These are phyloP conservation scores for Nibea albiflora DNA, from an alignment of 2,113 vertebrate species.

Conservation along the genomic window DNA sequence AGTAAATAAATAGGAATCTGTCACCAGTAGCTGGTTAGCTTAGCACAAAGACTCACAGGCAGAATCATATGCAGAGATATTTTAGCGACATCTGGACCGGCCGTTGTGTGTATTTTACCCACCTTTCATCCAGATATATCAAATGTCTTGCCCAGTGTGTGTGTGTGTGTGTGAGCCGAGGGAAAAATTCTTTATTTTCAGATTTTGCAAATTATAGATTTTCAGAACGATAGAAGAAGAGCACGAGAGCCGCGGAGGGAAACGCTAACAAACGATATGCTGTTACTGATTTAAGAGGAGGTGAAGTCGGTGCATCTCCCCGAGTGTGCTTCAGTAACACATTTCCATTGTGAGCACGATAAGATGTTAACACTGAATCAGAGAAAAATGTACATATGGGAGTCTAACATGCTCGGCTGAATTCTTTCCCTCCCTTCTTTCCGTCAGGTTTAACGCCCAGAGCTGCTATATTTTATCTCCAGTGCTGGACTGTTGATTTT, in stretches of 20 bases:
- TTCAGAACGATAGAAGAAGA: not conserved
- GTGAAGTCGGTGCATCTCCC: not conserved
- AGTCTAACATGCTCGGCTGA: not conserved
- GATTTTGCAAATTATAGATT: not conserved
- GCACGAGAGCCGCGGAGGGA: not conserved
- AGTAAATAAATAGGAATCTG: not conserved
- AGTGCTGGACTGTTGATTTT: conserved; percentile 47
- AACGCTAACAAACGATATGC: not conserved
- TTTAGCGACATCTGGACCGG: conserved; percentile 20
- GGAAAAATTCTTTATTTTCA: not conserved
- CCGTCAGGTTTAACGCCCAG: conserved; percentile 13
- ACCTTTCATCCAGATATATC: not conserved
- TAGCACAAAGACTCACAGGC: not conserved
- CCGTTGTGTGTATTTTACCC: not conserved
- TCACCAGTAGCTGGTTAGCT: not conserved
- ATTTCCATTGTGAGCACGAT: not conserved
- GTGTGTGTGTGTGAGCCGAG: not conserved
- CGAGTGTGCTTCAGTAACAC: not conserved
- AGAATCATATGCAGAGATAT: not conserved
- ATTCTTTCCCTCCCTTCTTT: not conserved
- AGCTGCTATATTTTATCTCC: conserved; percentile 24
- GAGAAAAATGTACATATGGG: not conserved
- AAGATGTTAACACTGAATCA: conserved; percentile 2
- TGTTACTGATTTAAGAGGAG: not conserved
- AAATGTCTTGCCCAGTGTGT: not conserved